A percentile compares a stretch with the other conserved stretches of the same genome.
These are phyloP conservation scores for Neelides folsomi DNA, from an alignment of 2,888 invertebrate genomes.

Conservation along the genomic window DNA sequence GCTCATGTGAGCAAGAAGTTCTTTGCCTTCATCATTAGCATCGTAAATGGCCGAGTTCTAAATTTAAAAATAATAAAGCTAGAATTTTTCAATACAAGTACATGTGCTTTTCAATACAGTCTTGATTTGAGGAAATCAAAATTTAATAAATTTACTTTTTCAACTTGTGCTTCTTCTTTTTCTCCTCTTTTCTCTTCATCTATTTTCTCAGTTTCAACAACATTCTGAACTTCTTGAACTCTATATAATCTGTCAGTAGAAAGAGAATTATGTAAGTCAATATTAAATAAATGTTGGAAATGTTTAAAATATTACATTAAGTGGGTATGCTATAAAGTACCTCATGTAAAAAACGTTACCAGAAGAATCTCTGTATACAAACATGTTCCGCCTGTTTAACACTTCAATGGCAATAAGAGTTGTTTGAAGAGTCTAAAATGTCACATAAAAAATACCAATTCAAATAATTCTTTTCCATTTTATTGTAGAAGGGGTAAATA, in stretches of 20 bases:
- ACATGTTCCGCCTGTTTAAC: conserved; percentile 59
- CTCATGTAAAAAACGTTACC: conserved; percentile 50
- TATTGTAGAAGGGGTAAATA: too few relatives aligned
- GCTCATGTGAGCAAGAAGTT: neutral
- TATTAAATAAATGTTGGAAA: too few relatives aligned
- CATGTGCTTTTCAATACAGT: too few relatives aligned
- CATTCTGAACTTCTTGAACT: conserved; percentile 12
- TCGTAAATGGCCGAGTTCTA: neutral
- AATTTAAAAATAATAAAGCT: neutral
- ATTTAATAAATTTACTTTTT: too few relatives aligned
- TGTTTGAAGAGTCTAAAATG: conserved; percentile 46
- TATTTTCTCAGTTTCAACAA: neutral
- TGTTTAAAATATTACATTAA: too few relatives aligned
- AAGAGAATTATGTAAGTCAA: too few relatives aligned
- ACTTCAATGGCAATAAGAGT: conserved; percentile 57
- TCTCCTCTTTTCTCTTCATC: too few relatives aligned
- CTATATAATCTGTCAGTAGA: conserved; percentile 12
- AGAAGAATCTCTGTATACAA: conserved; percentile 54
- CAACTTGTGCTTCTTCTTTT: too few relatives aligned
- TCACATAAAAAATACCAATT: neutral
- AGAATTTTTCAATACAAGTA: too few relatives aligned
- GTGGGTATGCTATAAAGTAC: conserved; percentile 35
- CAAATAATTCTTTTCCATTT: too few relatives aligned
- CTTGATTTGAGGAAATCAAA: too few relatives aligned
- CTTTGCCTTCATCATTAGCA: neutral